Conservation (phyloP, 1,140 invertebrate species). For the Branchinecta lindahli region DNA sequence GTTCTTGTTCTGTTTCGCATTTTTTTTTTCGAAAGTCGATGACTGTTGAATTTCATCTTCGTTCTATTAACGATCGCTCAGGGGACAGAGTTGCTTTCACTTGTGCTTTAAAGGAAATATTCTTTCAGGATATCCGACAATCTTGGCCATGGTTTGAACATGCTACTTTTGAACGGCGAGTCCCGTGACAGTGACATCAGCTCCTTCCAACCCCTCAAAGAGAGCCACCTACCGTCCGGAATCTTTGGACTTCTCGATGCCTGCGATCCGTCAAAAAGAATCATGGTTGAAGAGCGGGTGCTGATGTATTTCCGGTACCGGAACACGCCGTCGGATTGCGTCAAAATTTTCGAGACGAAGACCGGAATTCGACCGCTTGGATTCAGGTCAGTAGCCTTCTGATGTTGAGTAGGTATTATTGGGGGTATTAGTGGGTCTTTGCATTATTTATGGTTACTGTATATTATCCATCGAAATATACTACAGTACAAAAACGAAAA, state of each 20-base stretch:
- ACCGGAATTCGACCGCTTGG: conserved; percentile 70
- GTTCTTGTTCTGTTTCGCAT: too few species aligned
- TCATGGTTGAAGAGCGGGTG: conserved; percentile 74
- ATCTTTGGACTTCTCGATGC: conserved; percentile 92
- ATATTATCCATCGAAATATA: too few species aligned
- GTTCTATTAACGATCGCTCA: too few species aligned
- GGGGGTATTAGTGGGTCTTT: conserved; percentile 12
- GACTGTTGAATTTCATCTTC: too few species aligned
- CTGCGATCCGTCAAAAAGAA: conserved; percentile 82
- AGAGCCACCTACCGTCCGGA: conserved; percentile 76
- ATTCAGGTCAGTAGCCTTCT: conserved; percentile 44
- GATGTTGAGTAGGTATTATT: conserved; percentile 7
- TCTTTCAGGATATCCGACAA: conserved; percentile 53
- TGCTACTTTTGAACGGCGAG: conserved; percentile 79
- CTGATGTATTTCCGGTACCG: conserved; percentile 95
- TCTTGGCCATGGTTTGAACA: conserved; percentile 72
- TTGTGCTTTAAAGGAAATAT: not conserved
- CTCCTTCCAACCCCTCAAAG: conserved; percentile 64
- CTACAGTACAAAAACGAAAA: not conserved
- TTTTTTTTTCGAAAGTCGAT: too few species aligned
- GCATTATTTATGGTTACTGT: conserved; percentile 13
- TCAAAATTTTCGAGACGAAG: conserved; percentile 85
- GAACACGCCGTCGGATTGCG: conserved; percentile 86
- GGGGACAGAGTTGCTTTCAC: too few species aligned
- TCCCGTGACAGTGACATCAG: conserved; percentile 70